Conservation (phyloP, 2,888 invertebrate species). For the Ferrisia virgata region DNA sequence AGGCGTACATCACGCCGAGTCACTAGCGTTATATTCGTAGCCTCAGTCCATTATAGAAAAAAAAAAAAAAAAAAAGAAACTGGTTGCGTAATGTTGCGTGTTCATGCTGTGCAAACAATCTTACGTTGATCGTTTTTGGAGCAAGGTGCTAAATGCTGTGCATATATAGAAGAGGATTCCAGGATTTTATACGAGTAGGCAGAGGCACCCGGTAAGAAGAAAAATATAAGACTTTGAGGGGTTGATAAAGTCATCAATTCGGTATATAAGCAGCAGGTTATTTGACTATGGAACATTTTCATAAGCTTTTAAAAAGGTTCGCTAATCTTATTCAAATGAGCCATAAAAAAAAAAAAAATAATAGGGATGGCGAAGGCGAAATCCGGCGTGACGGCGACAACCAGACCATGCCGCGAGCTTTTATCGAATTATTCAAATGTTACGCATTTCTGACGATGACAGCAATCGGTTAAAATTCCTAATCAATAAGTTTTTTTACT, state of each 20-base stretch:
- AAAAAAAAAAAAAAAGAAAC: neutral
- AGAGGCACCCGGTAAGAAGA: too few species aligned
- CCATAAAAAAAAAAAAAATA: neutral
- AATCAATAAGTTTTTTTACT: slow-evolving; percentile 20
- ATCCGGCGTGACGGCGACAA: neutral
- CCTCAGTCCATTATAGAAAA: too few species aligned
- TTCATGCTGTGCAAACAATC: neutral
- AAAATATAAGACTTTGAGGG: too few species aligned
- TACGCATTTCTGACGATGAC: slow-evolving; percentile 20
- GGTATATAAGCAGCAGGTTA: slow-evolving; percentile 9
- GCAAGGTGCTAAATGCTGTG: neutral
- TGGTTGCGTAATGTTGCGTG: neutral
- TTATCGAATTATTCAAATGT: slow-evolving; percentile 28
- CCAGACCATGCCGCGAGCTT: neutral
- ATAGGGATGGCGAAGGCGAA: neutral
- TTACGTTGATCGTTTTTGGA: neutral
- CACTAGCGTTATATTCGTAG: neutral
- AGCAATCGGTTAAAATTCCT: slow-evolving; percentile 22
- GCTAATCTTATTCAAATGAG: neutral
- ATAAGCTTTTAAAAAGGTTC: slow-evolving; percentile 19
- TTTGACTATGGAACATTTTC: neutral
- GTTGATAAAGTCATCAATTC: neutral
- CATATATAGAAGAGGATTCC: neutral
- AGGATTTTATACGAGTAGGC: neutral
- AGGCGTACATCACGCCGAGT: neutral